Percentiles rank a stretch among this genome's conserved stretches.
These are phyloP conservation scores for Drosophila pseudotalamancana DNA, from an alignment of 2,888 invertebrate genomes.

Conservation along the genomic window DNA sequence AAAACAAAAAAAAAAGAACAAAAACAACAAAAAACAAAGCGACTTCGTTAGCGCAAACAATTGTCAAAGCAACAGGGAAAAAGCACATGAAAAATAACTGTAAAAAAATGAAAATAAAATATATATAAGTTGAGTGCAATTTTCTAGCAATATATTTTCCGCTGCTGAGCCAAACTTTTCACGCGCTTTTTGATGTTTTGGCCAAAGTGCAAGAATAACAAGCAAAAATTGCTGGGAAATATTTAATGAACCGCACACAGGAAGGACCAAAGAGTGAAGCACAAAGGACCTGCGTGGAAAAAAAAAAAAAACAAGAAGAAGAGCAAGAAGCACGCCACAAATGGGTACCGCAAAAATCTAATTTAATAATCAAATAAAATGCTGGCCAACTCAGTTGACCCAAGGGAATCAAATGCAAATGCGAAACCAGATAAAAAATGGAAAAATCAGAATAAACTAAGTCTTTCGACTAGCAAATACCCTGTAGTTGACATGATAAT, in stretches of 20 bases:
- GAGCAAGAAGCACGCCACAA: neutral
- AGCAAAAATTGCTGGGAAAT: conserved; percentile 65
- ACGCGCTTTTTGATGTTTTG: conserved; percentile 75
- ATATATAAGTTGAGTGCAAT: conserved; percentile 60
- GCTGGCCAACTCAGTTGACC: conserved; percentile 60
- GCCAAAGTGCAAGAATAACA: conserved; percentile 72
- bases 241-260: conserved; percentile 62
- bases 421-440: conserved; percentile 43
- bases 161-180: conserved; percentile 68
- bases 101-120: conserved; percentile 25
- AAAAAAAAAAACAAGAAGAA: neutral
- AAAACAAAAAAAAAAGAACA: conserved; percentile 26
- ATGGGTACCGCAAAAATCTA: conserved; percentile 52
- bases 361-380: conserved; percentile 76
- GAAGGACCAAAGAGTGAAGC: conserved; percentile 1
- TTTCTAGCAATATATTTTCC: conserved; percentile 75
- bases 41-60: conserved; percentile 74
- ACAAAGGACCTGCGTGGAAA: neutral
- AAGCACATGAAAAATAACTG: conserved; percentile 45
- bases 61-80: conserved; percentile 62
- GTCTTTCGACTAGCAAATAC: neutral
- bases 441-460: neutral
- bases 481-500: neutral
- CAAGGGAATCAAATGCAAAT: conserved; percentile 53
- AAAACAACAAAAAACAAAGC: conserved; percentile 61